These are phyloP conservation scores for Dyspetes luteomarginatus DNA, from an alignment of 2,888 invertebrate species.

Conservation along the genomic window DNA sequence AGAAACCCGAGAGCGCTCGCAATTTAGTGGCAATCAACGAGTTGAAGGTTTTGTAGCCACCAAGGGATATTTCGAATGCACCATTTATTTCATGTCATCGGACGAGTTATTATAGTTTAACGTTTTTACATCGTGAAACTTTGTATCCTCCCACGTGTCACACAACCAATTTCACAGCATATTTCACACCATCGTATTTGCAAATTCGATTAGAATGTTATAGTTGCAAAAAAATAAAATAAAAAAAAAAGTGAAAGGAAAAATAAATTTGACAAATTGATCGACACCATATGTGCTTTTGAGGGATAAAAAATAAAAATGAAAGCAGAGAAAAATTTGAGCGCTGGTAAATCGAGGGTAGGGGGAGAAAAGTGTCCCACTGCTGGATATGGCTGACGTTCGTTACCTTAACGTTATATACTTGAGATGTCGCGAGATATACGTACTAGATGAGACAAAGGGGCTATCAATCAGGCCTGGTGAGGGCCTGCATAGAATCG, in stretches of 20 bases:
- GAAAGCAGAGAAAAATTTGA: neutral
- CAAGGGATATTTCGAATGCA: slow-evolving; percentile 78
- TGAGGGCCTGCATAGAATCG: slow-evolving; percentile 64
- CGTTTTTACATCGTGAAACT: slow-evolving; percentile 63
- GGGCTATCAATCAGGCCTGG: slow-evolving; percentile 70
- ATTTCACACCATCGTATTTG: neutral
- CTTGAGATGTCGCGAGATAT: slow-evolving; percentile 65
- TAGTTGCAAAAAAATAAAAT: neutral
- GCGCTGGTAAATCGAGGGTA: neutral
- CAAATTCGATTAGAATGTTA: neutral
- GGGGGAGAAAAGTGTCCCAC: too few species aligned
- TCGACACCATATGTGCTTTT: neutral
- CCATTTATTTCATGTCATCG: slow-evolving; percentile 81
- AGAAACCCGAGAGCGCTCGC: slow-evolving; percentile 68
- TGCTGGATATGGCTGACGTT: slow-evolving; percentile 39
- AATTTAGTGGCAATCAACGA: slow-evolving; percentile 82
- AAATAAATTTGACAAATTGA: neutral
- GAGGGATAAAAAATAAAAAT: neutral
- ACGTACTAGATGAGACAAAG: slow-evolving; percentile 65
- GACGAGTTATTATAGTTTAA: slow-evolving; percentile 73
- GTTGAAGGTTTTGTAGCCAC: slow-evolving; percentile 81
- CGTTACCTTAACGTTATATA: slow-evolving; percentile 32
- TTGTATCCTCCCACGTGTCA: neutral
- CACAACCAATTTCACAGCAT: slow-evolving; percentile 22
- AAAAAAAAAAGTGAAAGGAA: too few species aligned